Conservation (phyloP, 1,140 invertebrate genomes). For the Drosophila pandora region DNA sequence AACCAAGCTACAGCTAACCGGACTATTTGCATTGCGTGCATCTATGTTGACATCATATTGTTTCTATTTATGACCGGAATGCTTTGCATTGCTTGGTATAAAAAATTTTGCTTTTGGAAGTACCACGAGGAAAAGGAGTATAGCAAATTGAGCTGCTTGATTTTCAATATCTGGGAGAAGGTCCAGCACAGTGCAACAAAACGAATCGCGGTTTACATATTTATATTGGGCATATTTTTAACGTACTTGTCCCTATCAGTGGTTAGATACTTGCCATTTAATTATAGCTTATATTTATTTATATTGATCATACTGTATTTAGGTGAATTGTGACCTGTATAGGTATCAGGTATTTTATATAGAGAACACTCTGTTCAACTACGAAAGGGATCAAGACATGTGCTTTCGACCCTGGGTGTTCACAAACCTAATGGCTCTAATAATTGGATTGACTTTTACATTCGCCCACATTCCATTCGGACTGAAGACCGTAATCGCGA, state of each 20-base stretch:
- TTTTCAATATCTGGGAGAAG: conserved; percentile 60
- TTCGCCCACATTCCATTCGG: conserved; percentile 94
- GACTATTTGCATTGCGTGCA: background rate
- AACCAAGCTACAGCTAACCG: conserved; percentile 13
- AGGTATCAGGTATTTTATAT: conserved; percentile 27
- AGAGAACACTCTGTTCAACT: conserved; percentile 48
- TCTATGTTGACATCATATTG: background rate
- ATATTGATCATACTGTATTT: background rate
- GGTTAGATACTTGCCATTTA: background rate
- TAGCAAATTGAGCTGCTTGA: conserved; percentile 86
- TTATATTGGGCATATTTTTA: conserved; percentile 55
- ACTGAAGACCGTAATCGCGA: conserved; percentile 90
- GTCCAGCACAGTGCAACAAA: conserved; percentile 29
- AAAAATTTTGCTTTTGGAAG: conserved; percentile 82
- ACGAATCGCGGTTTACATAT: conserved; percentile 37
- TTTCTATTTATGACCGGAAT: conserved; percentile 56
- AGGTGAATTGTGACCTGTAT: conserved; percentile 31
- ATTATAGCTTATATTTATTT: background rate
- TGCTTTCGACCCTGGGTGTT: conserved; percentile 89
- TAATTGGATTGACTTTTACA: conserved; percentile 90
- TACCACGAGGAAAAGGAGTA: conserved; percentile 85
- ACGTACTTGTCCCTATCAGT: conserved; percentile 9
- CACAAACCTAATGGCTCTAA: conserved; percentile 90
- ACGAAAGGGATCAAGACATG: conserved; percentile 28
- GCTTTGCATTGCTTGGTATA: conserved; percentile 80